Base-by-base conservation (phyloP, 2,888 invertebrate genomes). In the Zaprionus bogoriensis region DNA sequence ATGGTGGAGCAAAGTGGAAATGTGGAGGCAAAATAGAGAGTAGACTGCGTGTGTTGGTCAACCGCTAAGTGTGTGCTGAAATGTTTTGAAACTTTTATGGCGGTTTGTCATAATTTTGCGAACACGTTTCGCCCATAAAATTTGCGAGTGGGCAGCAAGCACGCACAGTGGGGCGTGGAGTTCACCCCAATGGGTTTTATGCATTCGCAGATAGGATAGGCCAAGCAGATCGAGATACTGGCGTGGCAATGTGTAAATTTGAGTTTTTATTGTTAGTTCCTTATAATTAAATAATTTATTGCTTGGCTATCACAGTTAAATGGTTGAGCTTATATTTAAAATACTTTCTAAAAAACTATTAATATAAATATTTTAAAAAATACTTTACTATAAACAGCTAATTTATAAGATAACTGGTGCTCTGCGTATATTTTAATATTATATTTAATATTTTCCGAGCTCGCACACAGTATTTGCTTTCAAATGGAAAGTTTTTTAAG, bases 111-210 rank as follows among this genome's bases (percentile, higher is more conserved):
- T 80, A 76, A 82, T 80, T 80, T 76, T 59, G 64, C 59, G 58
- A 66, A 75, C 84, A 86, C 87, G 87, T 87, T 84, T 75, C 10
- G 51, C 42, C 54, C 78, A 81, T 84, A 75, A 75, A 82, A 81
- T 61, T 71, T 63, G 59, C 45, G 32, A 72, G 42, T 55, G 59
- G 46, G 51, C 45, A 45, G 20, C 5, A 5, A 41, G n/a, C 14
- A 32, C 14, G 12, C 32, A 36, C 32, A 36, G 32, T 36, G 32
- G 32, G 17, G 3, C 17, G 14, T 17, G 32, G n/a, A n/a, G n/a
- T n/a, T n/a, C n/a, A n/a, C n/a, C n/a, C n/a, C n/a, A n/a, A 7
- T 3, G 2, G 14, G 3, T 14, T 32, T 32, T 14, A 2, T 27
- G 27, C 10, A n/a, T n/a, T n/a, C n/a, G n/a, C n/a, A n/a, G n/a